phyloP scores from a whole-genome alignment of 2,113 vertebrate genomes.

The Sprattus sprattus region DNA sequence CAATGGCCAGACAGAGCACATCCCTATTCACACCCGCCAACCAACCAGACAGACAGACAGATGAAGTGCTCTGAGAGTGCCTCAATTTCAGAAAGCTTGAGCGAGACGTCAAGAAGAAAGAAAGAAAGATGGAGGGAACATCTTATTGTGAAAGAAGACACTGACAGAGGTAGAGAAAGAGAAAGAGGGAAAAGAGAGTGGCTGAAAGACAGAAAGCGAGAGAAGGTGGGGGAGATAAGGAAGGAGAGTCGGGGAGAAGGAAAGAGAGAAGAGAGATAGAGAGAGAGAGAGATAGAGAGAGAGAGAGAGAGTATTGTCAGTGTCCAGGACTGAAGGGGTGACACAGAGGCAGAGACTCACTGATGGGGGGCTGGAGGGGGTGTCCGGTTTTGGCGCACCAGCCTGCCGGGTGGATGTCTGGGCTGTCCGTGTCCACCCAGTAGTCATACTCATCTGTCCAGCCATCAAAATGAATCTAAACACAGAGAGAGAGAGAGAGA shows the following conservation, averaged over 20 bases:
- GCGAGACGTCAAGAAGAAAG: background rate
- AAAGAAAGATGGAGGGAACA: background rate
- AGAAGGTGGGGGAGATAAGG: background rate
- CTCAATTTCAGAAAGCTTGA: background rate
- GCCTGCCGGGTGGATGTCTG: slow-evolving; percentile 82
- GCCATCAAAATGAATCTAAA: slow-evolving; percentile 82
- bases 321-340: background rate
- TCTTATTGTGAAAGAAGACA: background rate
- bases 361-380: slow-evolving; percentile 79
- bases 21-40: background rate
- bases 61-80: background rate
- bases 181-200: background rate
- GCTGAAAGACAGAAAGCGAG: background rate
- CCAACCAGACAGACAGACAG: background rate
- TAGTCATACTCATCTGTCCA: slow-evolving; percentile 81
- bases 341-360: slow-evolving; percentile 66
- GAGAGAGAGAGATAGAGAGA: background rate
- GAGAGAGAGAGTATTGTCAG: no score
- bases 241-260: background rate
- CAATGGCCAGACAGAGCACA: background rate
- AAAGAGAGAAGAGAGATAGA: background rate
- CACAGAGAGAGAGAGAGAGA: background rate
- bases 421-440: slow-evolving; percentile 81
- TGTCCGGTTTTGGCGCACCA: slow-evolving; percentile 83
- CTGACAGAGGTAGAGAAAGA: background rate